These are phyloP conservation scores for Dusona sp. DNA, from an alignment of 2,888 invertebrate genomes.

Conservation along the genomic window DNA sequence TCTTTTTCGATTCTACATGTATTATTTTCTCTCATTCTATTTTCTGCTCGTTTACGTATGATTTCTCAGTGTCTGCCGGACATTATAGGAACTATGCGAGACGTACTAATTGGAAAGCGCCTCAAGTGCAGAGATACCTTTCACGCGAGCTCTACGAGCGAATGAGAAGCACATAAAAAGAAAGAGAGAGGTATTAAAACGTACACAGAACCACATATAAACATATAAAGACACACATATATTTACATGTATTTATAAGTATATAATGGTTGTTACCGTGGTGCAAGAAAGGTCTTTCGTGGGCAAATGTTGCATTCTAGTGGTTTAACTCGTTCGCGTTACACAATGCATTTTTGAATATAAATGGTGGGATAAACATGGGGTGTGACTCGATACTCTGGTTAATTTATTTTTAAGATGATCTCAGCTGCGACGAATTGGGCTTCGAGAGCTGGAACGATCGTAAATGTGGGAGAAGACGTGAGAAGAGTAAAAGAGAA, in stretches of 20 bases:
- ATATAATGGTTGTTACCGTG: conserved; percentile 18
- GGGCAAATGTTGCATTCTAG: conserved; percentile 43
- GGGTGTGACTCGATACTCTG: conserved; percentile 32
- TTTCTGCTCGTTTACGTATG: conserved; percentile 40
- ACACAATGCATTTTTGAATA: conserved; percentile 35
- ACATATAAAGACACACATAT: background rate
- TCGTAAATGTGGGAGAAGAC: conserved; percentile 27
- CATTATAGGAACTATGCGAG: conserved; percentile 55
- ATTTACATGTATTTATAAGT: conserved; percentile 20
- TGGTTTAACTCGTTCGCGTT: conserved; percentile 20
- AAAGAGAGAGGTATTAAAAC: conserved; percentile 47
- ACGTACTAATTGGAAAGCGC: conserved; percentile 76
- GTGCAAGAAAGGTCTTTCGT: conserved; percentile 42
- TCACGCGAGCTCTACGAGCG: conserved; percentile 75
- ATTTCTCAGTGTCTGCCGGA: conserved; percentile 63
- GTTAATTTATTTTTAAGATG: conserved; percentile 45
- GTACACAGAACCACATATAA: background rate
- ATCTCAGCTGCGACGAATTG: conserved; percentile 32
- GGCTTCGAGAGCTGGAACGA: conserved; percentile 16
- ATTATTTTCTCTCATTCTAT: conserved; percentile 20
- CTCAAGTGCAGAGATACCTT: conserved; percentile 80
- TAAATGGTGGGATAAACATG: conserved; percentile 5
- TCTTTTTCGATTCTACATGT: background rate
- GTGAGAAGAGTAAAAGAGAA: conserved; percentile 2
- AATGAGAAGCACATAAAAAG: conserved; percentile 41